Evolutionary conservation across 2,797 vertebrate species (phyloP), one percentile per base, ranked within the genome.

Genomic region (Peromyscus aztecus): DNA sequence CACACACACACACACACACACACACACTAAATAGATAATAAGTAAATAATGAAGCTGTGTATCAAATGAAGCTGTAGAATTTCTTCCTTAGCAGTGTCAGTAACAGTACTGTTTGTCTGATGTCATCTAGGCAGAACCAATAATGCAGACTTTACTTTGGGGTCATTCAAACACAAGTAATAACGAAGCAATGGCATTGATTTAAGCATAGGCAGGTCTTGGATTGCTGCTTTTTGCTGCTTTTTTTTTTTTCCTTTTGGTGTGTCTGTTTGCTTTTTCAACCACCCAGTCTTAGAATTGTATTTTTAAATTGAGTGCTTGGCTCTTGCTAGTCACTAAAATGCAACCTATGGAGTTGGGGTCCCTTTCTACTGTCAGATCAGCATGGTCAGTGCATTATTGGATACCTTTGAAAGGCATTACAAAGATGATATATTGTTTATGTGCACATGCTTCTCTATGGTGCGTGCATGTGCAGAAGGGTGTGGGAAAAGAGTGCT

Each of bases 221-320:
- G 43, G 37, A 7, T 59, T 52, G 43, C 7, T 81, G 21, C 13
- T 6, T 65, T n/a, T 11, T 16, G 11, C 14, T 82, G 0, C 4
- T 16, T 71, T 90, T 19, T 17, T 77, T 52, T 43, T 43, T 43
- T 43, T 43, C 27, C 12, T 63, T 76, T 67, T 52, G n/a, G 5
- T 93, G 16, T 87, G 6, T 40, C 21, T 27, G 40, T 52, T 78
- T 96, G 31, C 24, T 73, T 86, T 55, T 87, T 24, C 46, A 87
- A 57, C 8, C 27, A 6, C 2, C 9, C 2, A 14, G 40, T 57
- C 12, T 92, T 77, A 76, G 49, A 43, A 63, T 87, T 71, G 34
- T 65, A 7, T 88, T 93, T 94, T 93, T 84, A 69, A 61, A 57
- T 71, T 91, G 71, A 80, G 40, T 24, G 17, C 69, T 21, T 89